Evolutionary conservation across 1,140 invertebrate genomes (phyloP), one percentile per base, ranked within the genome.

Genomic region (Drosophila repleta): DNA sequence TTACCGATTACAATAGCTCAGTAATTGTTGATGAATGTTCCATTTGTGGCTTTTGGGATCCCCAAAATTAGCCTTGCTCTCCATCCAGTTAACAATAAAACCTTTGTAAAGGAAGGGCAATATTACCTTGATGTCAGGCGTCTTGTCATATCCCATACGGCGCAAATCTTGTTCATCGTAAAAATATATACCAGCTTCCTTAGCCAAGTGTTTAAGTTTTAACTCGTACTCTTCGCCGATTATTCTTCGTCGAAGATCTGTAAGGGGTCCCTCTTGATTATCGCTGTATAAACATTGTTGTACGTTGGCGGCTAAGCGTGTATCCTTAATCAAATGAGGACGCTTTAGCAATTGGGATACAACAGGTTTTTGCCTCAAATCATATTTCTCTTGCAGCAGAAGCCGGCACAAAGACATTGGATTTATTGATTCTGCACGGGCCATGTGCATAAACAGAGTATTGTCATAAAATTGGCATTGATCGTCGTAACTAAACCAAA

Each of bases 21-120:
- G 94, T 74, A 96, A 95, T 91, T 99, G 98, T 87, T 97, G 95
- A 84, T 95, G 96, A 21, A 97, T 93, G 92, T 98, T 98, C 15
- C 93, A 94, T 43, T 94, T 94, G 92, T 99, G 97, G 61, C 95
- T 94, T 72, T 95, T 94, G 65, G 94, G 93, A 93, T 97, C 96
- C 3, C 97, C 98, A 93, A 99, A 99, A 35, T 96, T 94, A 8
- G 97, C 98, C 93, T 99, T 99, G 73, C 97, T 98, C 93, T 99
- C 98, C 68, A 99, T 97, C 98, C 98, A 99, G 92, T 98, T 98
- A 0, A 99, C 94, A 18, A 98, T 94, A 87, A 95, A 94, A 5
- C 96, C 96, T 92, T 97, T 95, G 24, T 97, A 94, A 35, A 96
- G 96, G 65, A 98, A 96, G 1, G 98, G 98, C 24, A 98, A 93